Evolutionary conservation across 2,888 invertebrate species (phyloP).

Genomic region (Athetis lepigone): DNA sequence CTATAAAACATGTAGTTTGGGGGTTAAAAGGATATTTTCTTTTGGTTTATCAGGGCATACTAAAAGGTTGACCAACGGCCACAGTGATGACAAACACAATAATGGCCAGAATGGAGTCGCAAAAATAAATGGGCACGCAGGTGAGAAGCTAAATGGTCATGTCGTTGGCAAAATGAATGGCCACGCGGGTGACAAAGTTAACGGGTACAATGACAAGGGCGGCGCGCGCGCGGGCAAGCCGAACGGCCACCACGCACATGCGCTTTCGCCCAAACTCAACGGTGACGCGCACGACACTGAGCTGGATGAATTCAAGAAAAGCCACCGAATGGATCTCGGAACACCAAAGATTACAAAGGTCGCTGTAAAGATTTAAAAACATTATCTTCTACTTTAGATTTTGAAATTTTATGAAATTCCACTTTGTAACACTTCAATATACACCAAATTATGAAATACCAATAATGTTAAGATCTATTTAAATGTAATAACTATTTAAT

Average conservation of each 20-base stretch:
- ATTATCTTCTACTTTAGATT: slow-evolving; percentile 71
- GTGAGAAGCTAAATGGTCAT: slow-evolving; percentile 64
- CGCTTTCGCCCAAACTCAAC: slow-evolving; percentile 60
- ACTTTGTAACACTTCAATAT: slow-evolving; percentile 80
- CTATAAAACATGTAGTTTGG: slow-evolving; percentile 68
- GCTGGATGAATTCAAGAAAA: slow-evolving; percentile 71
- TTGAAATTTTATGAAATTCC: slow-evolving; percentile 82
- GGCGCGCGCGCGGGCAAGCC: slow-evolving; percentile 67
- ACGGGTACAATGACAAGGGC: slow-evolving; percentile 66
- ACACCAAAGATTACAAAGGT: slow-evolving; percentile 89
- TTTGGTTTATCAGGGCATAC: slow-evolving; percentile 85
- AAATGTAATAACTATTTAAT: slow-evolving; percentile 63
- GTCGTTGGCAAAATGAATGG: slow-evolving; percentile 64
- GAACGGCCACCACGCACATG: slow-evolving; percentile 63
- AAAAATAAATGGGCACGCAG: slow-evolving; percentile 67
- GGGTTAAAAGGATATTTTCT: slow-evolving; percentile 76
- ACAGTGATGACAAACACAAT: slow-evolving; percentile 67
- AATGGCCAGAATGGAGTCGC: slow-evolving; percentile 64
- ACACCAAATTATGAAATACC: slow-evolving; percentile 75
- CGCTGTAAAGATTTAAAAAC: slow-evolving; percentile 83
- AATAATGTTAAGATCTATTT: slow-evolving; percentile 65
- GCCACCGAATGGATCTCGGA: slow-evolving; percentile 80
- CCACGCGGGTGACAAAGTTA: slow-evolving; percentile 66
- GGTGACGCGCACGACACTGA: slow-evolving; percentile 65
- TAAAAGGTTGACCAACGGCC: slow-evolving; percentile 71